Evolutionary conservation across 2,888 invertebrate species (phyloP), one percentile per base, ranked within the genome.

Genomic region (Laspeyria flexula): DNA sequence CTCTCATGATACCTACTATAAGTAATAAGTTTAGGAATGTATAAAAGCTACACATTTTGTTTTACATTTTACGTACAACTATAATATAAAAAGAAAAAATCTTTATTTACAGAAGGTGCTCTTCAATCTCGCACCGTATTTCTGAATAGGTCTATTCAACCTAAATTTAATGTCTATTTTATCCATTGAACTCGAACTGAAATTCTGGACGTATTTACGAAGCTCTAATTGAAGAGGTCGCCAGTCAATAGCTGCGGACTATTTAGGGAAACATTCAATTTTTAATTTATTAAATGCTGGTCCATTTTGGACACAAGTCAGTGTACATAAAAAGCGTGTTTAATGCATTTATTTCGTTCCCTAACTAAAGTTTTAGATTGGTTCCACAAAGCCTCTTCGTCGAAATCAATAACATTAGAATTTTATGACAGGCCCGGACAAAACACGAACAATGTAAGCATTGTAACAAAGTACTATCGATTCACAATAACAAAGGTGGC

Each of bases 401-500:
- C 3, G 16, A 31, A 23, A 40, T 47, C 13, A 35, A 50, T 37
- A 53, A 33, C 15, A 35, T 41, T 9, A 38, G 21, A 43, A 43
- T 48, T 51, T 49, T 11, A 42, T 12, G 23, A 31, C 18, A 34
- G 25, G 23, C 10, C 30, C 9, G 29, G 48, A 55, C 38, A 42
- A 55, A 61, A 61, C 39, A 47, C 13, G 23, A 31, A 18, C 35
- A 52, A 35, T 21, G 31, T 29, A 37, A 42, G 30, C 47, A 52
- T 15, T 43, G 41, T 52, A 33, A 35, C 58, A 45, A 37, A 54
- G 30, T 39, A 35, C 43, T 60, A 65, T 67, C 55, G 51, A 61
- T 62, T 62, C 58, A 54, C 49, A 45, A n/a, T 61, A 66, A 69
- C 73, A 67, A 71, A 68, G 63, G 56, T 65, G 60, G 54, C 60